phyloP scores from a whole-genome alignment of 2,888 invertebrate species.

The Galerucella pusilla region DNA sequence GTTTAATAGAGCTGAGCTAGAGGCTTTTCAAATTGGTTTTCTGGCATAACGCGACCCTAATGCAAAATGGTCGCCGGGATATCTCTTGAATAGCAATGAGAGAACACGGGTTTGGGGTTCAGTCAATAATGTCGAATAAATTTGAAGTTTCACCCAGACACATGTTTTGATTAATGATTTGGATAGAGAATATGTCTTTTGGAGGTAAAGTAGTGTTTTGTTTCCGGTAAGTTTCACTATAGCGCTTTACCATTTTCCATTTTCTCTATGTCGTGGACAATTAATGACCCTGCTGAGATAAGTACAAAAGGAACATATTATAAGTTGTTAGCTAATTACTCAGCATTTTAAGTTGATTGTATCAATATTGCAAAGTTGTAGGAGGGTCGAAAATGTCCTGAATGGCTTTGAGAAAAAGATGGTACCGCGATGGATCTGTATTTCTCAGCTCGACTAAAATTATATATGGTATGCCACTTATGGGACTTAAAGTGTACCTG shows the following conservation, averaged over 20 bases:
- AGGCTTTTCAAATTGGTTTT: constrained; percentile 46
- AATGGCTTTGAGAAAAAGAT: too few relatives aligned
- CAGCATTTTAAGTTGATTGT: too few relatives aligned
- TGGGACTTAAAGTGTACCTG: too few relatives aligned
- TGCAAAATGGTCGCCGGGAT: constrained; percentile 38
- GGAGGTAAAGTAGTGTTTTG: background rate
- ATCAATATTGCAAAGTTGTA: too few relatives aligned
- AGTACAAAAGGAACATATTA: too few relatives aligned
- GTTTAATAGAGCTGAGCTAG: constrained; percentile 39
- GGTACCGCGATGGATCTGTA: too few relatives aligned
- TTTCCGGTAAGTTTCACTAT: constrained; percentile 11
- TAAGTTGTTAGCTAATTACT: too few relatives aligned
- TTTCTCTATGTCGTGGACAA: too few relatives aligned
- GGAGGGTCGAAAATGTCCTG: too few relatives aligned
- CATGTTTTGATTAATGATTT: constrained; percentile 34
- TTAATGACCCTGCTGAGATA: too few relatives aligned
- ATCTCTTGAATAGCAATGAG: constrained; percentile 38
- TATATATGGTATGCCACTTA: too few relatives aligned
- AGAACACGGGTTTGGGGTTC: constrained; percentile 19
- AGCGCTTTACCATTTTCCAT: background rate
- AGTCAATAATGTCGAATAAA: constrained; percentile 39
- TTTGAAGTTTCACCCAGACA: constrained; percentile 27
- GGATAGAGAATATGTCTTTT: constrained; percentile 4
- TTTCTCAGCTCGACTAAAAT: too few relatives aligned
- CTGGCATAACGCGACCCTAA: constrained; percentile 41